Conservation (phyloP, 2,113 vertebrate species). For the Nyctereutes procyonoides region DNA sequence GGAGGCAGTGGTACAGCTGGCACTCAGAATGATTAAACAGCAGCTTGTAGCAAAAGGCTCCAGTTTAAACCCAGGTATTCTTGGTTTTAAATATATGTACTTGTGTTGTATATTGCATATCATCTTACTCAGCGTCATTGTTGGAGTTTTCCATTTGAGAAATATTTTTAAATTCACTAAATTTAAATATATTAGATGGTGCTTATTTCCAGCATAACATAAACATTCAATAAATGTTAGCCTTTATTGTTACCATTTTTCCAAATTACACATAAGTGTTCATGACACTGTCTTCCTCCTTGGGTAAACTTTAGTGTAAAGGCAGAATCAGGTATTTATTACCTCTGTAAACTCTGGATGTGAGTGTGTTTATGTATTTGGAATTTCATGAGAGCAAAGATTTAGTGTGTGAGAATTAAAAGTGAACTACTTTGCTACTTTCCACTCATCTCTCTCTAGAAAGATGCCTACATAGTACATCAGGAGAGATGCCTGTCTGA, state of each 20-base stretch:
- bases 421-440: not conserved
- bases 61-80: not conserved
- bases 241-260: not conserved
- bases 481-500: not conserved
- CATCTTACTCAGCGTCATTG: not conserved
- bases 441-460: not conserved
- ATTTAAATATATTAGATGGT: not conserved
- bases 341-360: not conserved
- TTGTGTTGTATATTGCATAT: not conserved
- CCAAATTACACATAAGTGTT: not conserved
- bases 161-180: not conserved
- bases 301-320: not conserved
- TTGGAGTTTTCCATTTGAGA: not conserved
- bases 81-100: not conserved
- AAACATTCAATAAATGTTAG: not conserved
- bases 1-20: not conserved
- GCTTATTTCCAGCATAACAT: not conserved
- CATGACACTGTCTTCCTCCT: not conserved
- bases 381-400: not conserved
- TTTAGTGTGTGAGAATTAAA: constrained; percentile 29
- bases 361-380: not conserved
- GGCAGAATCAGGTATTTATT: too few species aligned
- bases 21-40: not conserved
- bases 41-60: not conserved
- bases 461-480: not conserved